Base-by-base conservation (phyloP, 2,797 vertebrate genomes). In the Hippocampus kuda region DNA sequence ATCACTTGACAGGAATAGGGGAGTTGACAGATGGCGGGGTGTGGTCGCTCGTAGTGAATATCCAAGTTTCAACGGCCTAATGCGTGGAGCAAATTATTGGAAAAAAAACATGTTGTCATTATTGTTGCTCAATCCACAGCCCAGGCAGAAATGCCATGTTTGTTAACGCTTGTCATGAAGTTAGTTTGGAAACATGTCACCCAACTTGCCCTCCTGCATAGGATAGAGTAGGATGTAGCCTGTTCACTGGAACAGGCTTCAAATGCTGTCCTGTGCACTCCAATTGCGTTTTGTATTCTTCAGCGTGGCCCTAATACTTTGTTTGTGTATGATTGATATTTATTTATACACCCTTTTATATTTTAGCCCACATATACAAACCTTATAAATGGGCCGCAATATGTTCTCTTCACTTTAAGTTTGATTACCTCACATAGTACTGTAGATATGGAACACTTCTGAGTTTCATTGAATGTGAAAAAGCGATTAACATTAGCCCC, bases 1-100 rank as follows among this genome's bases (percentile, higher is more conserved):
- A 90, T 89, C 90, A 85, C 81, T 88, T 85, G 84, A 85, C 81
- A 79, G 83, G 75, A 74, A 72, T 76, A 81, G 67, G 66, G 65
- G 75, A 78, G 78, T 48, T 83, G 85, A 86, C 83, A 85, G 77
- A 84, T 68, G 71, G 77, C 78, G 73, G 65, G 71, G 68, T 26
- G 68, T 11, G 71, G 76, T 73, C 75, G 77, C 69, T 75, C 69
- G 71, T 72, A 69, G 68, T 67, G 69, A 72, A 68, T 67, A 42
- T 78, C 72, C 67, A 26, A 0, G 62, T 41, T 34, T 51, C 70
- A 38, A 38, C 6, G 34, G 34, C 34, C 34, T 38, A 38, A 38
- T 38, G 34, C 6, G 5, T 34, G 34, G 34, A 61, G 62, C 71
- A 74, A 44, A 49, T 54, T 22, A 46, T 3, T 5, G 62, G 74